Evolutionary conservation across 1,140 invertebrate species (phyloP).

Genomic region (Halesus radiatus): DNA sequence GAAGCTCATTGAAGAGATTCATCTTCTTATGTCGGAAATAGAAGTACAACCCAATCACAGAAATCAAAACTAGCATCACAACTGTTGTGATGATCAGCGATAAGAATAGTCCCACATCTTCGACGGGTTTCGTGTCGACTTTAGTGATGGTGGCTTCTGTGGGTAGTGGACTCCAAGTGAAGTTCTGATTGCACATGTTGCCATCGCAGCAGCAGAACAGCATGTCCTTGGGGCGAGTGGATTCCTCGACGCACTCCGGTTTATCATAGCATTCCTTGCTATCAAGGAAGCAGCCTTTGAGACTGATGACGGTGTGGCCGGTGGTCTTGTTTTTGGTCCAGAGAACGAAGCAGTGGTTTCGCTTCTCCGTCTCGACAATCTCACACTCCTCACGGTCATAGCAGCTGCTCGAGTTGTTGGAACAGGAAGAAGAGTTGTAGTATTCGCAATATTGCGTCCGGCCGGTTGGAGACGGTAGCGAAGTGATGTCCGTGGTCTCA

Average conservation of each 20-base stretch:
- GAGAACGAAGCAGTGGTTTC: constrained; percentile 70
- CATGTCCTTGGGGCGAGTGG: constrained; percentile 75
- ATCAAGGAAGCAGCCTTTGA: constrained; percentile 87
- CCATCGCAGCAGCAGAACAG: constrained; percentile 94
- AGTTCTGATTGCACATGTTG: constrained; percentile 89
- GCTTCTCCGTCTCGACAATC: constrained; percentile 62
- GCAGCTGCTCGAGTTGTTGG: constrained; percentile 38
- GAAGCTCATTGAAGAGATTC: constrained; percentile 74
- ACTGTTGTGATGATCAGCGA: constrained; percentile 59
- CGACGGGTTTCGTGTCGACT: constrained; percentile 58
- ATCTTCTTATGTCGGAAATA: constrained; percentile 72
- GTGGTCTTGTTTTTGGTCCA: constrained; percentile 69
- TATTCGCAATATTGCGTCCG: constrained; percentile 51
- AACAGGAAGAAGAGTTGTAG: constrained; percentile 50
- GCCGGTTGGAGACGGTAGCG: background rate
- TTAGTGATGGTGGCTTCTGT: constrained; percentile 72
- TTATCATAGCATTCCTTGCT: constrained; percentile 83
- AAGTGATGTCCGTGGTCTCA: constrained; percentile 26
- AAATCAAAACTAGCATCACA: constrained; percentile 60
- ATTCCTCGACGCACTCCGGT: constrained; percentile 77
- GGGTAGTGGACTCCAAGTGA: constrained; percentile 79
- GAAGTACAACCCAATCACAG: constrained; percentile 65
- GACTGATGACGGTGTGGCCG: constrained; percentile 65
- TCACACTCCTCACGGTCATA: constrained; percentile 46
- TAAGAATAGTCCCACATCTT: constrained; percentile 62